Conservation (phyloP, 2,888 invertebrate species). For the Megaustenia siamemsis region DNA sequence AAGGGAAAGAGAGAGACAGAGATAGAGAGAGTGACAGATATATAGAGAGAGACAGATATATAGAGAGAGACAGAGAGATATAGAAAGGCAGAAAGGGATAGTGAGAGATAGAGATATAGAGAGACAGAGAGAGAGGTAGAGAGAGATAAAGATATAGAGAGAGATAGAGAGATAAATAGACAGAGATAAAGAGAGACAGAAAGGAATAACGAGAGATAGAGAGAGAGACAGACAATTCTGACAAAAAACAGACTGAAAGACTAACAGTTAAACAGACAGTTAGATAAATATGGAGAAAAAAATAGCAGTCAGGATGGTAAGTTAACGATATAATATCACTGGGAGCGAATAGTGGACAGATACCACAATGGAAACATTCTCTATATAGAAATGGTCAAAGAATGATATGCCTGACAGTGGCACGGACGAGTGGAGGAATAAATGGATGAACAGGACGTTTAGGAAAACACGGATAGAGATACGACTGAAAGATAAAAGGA, state of each 20-base stretch:
- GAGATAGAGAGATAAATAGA: neutral
- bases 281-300: neutral
- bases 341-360: too few species aligned
- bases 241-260: neutral
- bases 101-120: neutral
- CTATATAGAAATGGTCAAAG: too few species aligned
- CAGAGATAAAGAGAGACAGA: neutral
- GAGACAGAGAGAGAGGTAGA: neutral
- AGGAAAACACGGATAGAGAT: neutral
- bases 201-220: neutral
- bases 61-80: neutral
- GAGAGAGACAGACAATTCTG: neutral
- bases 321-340: too few species aligned
- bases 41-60: neutral
- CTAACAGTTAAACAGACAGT: neutral
- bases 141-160: neutral
- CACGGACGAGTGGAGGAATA: too few species aligned
- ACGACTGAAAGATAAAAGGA: neutral
- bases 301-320: neutral
- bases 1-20: neutral
- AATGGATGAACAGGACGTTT: too few species aligned
- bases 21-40: neutral
- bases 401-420: too few species aligned
- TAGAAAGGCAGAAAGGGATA: neutral
- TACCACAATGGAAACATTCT: too few species aligned